These are phyloP conservation scores for Nymphalis polychloros DNA, from an alignment of 2,888 invertebrate genomes.

Conservation along the genomic window DNA sequence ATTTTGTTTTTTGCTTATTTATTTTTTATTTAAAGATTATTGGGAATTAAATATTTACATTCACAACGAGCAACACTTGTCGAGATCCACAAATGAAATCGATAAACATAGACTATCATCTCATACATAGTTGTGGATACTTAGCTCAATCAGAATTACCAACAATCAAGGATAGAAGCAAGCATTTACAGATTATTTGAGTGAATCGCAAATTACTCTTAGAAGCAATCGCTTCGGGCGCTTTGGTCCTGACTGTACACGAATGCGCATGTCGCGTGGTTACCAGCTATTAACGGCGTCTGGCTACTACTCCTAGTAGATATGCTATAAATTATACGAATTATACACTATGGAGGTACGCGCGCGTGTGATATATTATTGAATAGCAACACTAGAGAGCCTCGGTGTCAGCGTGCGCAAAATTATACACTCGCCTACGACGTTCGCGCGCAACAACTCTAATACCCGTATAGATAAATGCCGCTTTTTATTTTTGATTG, in stretches of 20 bases:
- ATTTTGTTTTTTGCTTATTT: not conserved
- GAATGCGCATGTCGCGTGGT: slow-evolving; percentile 77
- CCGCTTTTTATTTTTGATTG: slow-evolving; percentile 70
- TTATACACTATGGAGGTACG: slow-evolving; percentile 67
- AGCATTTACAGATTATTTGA: slow-evolving; percentile 38
- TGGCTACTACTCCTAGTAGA: slow-evolving; percentile 67
- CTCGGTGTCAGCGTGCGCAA: slow-evolving; percentile 72
- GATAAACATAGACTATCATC: not conserved
- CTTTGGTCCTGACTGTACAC: slow-evolving; percentile 33
- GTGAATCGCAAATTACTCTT: slow-evolving; percentile 32
- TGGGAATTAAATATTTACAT: not conserved
- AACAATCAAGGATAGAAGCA: slow-evolving; percentile 34
- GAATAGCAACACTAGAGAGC: slow-evolving; percentile 57
- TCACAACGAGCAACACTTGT: not conserved
- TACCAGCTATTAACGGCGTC: slow-evolving; percentile 69
- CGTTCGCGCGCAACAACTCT: slow-evolving; percentile 61
- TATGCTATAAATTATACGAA: slow-evolving; percentile 78
- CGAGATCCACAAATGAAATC: not conserved
- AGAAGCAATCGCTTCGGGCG: slow-evolving; percentile 37
- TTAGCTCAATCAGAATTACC: slow-evolving; percentile 23
- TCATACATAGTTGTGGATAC: not conserved
- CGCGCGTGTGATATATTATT: slow-evolving; percentile 77
- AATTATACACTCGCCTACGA: slow-evolving; percentile 71
- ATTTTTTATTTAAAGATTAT: not conserved
- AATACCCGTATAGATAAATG: slow-evolving; percentile 57